These are phyloP conservation scores for Lagenorhynchus albirostris DNA, from an alignment of 2,113 vertebrate genomes.

Conservation along the genomic window DNA sequence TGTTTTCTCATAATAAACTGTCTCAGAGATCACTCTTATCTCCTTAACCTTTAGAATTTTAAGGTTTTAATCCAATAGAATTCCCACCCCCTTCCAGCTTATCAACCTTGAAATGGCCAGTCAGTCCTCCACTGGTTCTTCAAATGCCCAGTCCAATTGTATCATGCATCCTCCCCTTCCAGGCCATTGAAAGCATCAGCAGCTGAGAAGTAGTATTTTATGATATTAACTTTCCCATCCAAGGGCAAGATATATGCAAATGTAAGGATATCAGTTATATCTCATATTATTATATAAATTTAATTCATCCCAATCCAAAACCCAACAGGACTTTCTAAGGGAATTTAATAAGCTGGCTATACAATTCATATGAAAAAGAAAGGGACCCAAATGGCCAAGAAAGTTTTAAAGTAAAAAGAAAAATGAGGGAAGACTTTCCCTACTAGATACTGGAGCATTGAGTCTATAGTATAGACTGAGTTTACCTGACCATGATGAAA, in stretches of 20 bases:
- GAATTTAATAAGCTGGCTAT: background rate
- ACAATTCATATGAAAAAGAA: background rate
- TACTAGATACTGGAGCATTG: background rate
- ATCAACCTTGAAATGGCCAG: background rate
- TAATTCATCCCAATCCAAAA: background rate
- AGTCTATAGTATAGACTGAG: background rate
- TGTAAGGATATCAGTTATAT: background rate
- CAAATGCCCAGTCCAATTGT: background rate
- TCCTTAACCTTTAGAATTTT: background rate
- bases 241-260: background rate
- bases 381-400: background rate
- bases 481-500: background rate
- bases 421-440: background rate
- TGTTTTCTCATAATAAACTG: background rate
- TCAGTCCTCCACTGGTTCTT: background rate
- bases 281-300: background rate
- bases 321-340: background rate
- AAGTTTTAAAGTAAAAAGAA: background rate
- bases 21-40: background rate
- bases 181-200: conserved; percentile 93
- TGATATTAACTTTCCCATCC: background rate
- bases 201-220: conserved; percentile 75
- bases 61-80: background rate
- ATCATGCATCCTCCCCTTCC: background rate
- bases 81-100: background rate